phyloP scores from a whole-genome alignment of 2,888 invertebrate species.

The Hirtodrosophila trivittata region DNA sequence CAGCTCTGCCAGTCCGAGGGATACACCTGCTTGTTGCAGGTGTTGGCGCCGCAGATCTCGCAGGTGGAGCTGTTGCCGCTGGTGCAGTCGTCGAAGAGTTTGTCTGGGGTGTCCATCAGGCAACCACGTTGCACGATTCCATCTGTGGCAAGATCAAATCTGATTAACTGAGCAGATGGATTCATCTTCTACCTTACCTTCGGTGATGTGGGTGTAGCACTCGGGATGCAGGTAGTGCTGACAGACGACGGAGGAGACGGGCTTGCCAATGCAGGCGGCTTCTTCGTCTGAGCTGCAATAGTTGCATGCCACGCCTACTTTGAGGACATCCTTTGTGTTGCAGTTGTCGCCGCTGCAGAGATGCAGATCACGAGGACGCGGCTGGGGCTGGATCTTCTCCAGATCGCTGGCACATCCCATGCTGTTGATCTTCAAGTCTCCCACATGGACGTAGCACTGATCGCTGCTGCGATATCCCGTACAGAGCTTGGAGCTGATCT shows the following conservation, averaged over 20 bases:
- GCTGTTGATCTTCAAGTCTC: constrained; percentile 44
- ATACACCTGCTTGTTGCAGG: constrained; percentile 69
- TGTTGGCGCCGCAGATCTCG: constrained; percentile 47
- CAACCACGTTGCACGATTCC: constrained; percentile 75
- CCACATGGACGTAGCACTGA: constrained; percentile 75
- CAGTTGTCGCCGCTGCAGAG: constrained; percentile 73
- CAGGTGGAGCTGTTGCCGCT: constrained; percentile 57
- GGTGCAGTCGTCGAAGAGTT: constrained; percentile 62
- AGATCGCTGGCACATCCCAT: constrained; percentile 80
- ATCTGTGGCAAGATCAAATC: constrained; percentile 36
- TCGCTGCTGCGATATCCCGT: constrained; percentile 67
- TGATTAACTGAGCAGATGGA: neutral
- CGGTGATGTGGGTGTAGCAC: constrained; percentile 59
- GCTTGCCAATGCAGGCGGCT: constrained; percentile 50
- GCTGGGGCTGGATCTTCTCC: constrained; percentile 35
- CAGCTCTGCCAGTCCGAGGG: constrained; percentile 74
- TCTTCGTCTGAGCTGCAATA: constrained; percentile 62
- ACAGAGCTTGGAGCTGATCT: constrained; percentile 47
- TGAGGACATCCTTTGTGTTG: constrained; percentile 62
- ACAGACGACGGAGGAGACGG: constrained; percentile 15
- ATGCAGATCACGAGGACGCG: constrained; percentile 61
- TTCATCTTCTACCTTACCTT: constrained; percentile 45
- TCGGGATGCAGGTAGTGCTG: constrained; percentile 56
- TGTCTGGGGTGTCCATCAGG: constrained; percentile 55
- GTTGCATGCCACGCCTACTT: constrained; percentile 38